Percentiles rank a stretch among this genome's conserved stretches.
phyloP scores from a whole-genome alignment of 2,797 vertebrate species.

The Sebastes iracundus region DNA sequence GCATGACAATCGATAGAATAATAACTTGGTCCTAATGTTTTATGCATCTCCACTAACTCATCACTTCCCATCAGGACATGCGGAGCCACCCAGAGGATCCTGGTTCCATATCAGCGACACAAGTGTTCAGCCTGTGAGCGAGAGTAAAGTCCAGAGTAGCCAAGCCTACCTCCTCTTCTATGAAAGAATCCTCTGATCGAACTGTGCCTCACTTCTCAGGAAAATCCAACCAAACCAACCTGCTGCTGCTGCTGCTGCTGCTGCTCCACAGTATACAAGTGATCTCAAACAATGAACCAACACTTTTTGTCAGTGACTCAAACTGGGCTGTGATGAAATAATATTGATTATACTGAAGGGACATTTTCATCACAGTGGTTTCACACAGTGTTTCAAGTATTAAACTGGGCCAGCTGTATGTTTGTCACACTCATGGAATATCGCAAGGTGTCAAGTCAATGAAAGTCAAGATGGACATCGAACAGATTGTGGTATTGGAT shows the following conservation, averaged over 20 bases:
- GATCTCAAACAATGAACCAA: conserved; percentile 1
- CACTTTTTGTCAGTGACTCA: neutral
- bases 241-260: conserved; percentile 38
- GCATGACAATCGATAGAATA: neutral
- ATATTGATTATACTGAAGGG: neutral
- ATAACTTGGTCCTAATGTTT: neutral
- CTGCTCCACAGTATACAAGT: neutral
- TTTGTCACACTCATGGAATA: neutral
- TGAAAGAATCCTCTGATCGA: conserved; percentile 85
- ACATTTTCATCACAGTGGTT: conserved; percentile 1
- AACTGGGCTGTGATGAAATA: neutral
- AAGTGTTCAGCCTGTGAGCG: conserved; percentile 88
- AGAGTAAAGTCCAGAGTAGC: conserved; percentile 88
- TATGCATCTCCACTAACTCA: neutral
- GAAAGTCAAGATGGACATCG: neutral
- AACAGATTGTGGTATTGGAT: neutral
- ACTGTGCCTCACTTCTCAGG: conserved; percentile 44
- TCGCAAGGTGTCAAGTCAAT: neutral
- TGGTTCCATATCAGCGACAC: conserved; percentile 98
- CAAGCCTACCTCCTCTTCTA: conserved; percentile 99
- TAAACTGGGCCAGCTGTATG: neutral
- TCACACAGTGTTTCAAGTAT: neutral
- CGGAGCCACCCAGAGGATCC: conserved; percentile 82
- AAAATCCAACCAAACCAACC: conserved; percentile 39
- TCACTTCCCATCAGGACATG: conserved; percentile 56